Evolutionary conservation across 2,113 vertebrate species (phyloP).

Genomic region (Pogona vitticeps): DNA sequence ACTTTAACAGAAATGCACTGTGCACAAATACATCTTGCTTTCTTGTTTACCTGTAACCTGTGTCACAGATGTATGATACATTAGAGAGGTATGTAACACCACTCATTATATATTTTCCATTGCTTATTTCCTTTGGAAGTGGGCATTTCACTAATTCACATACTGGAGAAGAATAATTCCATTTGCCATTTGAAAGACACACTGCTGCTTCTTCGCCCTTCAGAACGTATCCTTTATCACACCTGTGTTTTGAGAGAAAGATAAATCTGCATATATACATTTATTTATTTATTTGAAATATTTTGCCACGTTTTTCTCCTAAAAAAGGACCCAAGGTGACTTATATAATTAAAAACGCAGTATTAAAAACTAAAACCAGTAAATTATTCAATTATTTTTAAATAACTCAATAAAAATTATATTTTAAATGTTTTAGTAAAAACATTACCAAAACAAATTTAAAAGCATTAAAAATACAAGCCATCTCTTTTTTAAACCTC

Average conservation of each 20-base stretch:
- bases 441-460: too few species aligned
- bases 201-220: slow-evolving; percentile 83
- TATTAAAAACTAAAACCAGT: too few species aligned
- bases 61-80: slow-evolving; percentile 83
- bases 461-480: too few species aligned
- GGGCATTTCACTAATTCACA: slow-evolving; percentile 89
- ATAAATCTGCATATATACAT: slow-evolving; percentile 4
- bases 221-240: slow-evolving; percentile 85
- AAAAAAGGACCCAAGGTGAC: too few species aligned
- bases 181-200: slow-evolving; percentile 85
- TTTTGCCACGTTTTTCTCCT: too few species aligned
- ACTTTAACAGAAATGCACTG: background rate
- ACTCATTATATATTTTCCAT: slow-evolving; percentile 80
- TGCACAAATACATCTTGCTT: accelerated
- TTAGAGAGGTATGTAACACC: slow-evolving; percentile 86
- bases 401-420: too few species aligned
- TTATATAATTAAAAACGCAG: too few species aligned
- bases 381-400: too few species aligned
- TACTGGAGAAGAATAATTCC: slow-evolving; percentile 82
- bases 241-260: slow-evolving; percentile 76
- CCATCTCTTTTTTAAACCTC: too few species aligned
- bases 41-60: slow-evolving; percentile 89
- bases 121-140: slow-evolving; percentile 75
- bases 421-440: too few species aligned
- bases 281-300: too few species aligned